These are phyloP conservation scores for Anthophora plumipes DNA, from an alignment of 2,888 invertebrate species.

Conservation along the genomic window DNA sequence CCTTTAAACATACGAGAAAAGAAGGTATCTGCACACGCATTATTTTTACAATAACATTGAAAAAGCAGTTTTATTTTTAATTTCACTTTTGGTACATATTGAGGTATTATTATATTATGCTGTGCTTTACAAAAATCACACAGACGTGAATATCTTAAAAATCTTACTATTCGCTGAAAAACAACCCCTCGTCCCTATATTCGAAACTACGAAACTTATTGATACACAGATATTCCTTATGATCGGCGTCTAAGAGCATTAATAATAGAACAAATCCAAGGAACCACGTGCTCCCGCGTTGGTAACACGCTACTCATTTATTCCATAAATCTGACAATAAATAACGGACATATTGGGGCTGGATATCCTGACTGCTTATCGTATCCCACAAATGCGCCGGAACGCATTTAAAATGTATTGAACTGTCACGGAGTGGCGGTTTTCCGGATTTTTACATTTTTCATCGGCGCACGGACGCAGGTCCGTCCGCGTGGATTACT, in stretches of 20 bases:
- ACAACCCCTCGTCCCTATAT: neutral
- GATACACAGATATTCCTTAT: neutral
- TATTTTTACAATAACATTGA: too few species aligned
- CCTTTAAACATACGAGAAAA: too few species aligned
- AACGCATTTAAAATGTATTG: conserved; percentile 85
- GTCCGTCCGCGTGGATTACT: conserved; percentile 79
- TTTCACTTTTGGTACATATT: too few species aligned
- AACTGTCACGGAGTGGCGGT: conserved; percentile 82
- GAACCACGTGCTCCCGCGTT: conserved; percentile 22
- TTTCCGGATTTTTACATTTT: conserved; percentile 83
- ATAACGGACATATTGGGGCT: conserved; percentile 81
- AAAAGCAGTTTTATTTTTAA: too few species aligned
- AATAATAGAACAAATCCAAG: conserved; percentile 72
- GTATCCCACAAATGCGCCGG: conserved; percentile 82
- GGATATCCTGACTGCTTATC: conserved; percentile 74
- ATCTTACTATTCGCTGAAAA: too few species aligned
- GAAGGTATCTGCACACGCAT: too few species aligned
- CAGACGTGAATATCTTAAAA: too few species aligned
- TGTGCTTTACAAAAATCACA: too few species aligned
- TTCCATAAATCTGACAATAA: conserved; percentile 85
- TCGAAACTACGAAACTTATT: neutral
- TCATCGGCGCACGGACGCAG: conserved; percentile 77
- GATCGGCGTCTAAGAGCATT: conserved; percentile 49
- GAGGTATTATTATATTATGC: too few species aligned
- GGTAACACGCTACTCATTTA: conserved; percentile 77